phyloP scores from a whole-genome alignment of 2,888 invertebrate species.

The Drosophila aldrichi region DNA sequence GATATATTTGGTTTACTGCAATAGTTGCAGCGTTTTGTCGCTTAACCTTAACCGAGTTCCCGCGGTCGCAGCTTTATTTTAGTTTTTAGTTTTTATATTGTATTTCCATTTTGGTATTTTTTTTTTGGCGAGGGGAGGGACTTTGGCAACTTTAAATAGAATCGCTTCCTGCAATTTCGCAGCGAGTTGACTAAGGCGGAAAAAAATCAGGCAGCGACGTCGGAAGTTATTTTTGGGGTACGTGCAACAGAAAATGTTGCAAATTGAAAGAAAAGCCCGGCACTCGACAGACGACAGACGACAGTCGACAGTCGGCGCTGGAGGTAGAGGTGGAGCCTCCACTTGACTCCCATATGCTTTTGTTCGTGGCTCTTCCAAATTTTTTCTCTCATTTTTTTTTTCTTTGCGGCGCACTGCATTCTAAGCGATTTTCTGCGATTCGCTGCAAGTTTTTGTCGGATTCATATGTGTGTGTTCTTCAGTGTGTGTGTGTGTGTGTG shows the following conservation, averaged over 20 bases:
- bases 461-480: slow-evolving; percentile 23
- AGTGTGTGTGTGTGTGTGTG: slow-evolving; percentile 25
- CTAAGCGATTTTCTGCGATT: slow-evolving; percentile 77
- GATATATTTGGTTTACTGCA: slow-evolving; percentile 4
- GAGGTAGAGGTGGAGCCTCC: slow-evolving; percentile 10
- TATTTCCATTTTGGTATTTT: neutral
- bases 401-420: slow-evolving; percentile 39
- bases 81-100: slow-evolving; percentile 4
- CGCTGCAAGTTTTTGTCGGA: slow-evolving; percentile 56
- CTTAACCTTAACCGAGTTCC: slow-evolving; percentile 49
- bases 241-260: slow-evolving; percentile 74
- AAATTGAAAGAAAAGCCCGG: slow-evolving; percentile 74
- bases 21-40: slow-evolving; percentile 16
- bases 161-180: slow-evolving; percentile 75
- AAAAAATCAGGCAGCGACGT: slow-evolving; percentile 66
- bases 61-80: slow-evolving; percentile 17
- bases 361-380: slow-evolving; percentile 39
- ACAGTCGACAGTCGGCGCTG: slow-evolving; percentile 27
- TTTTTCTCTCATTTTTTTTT: slow-evolving; percentile 32
- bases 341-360: slow-evolving; percentile 64
- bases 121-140: neutral
- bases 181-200: slow-evolving; percentile 55
- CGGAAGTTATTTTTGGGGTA: slow-evolving; percentile 76
- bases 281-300: slow-evolving; percentile 40
- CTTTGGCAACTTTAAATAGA: slow-evolving; percentile 69